Evolutionary conservation across 64 coral and sea anemone species (phyloP), one percentile per base, ranked within the genome.

Genomic region (Catalaphyllia jardinei): DNA sequence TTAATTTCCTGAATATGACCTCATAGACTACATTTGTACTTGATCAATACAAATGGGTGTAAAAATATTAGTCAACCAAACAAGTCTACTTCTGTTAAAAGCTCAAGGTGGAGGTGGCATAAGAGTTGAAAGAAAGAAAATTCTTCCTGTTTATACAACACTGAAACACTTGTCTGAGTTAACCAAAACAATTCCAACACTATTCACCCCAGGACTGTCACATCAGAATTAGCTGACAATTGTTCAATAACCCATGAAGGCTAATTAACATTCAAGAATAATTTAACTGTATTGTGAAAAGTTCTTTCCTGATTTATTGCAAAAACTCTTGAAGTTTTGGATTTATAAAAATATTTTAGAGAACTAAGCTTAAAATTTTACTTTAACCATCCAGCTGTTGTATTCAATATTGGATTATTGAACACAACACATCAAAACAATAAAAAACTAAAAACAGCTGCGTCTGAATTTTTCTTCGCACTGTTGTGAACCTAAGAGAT

Each of bases 381-480:
- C 29, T 82, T 64, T 69, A 38, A 1, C 46, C 9, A 27, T 28
- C 33, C 31, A 15, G 31, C 57, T 33, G 25, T 69, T 79, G 49
- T 14, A 22, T 15, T 69, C 29, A 27, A 79, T 14, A 14, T 6
- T 0, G 76, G 51, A 79, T 29, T 79, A 55, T 46, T 79, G 24
- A 79, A 4, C 51, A 57, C 46, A 57, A 13, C 19, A 79, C 46
- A 79, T 54, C 57, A 61, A 9, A 42, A 49, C 10, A 85, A 51
- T 9, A 42, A 73, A 83, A 81, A 62, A 83, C 15, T n/a, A 60
- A 31, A n/a, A 61, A 51, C 81, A 84, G 81, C 62, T 84, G 81
- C 20, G 33, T 35, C 39, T 22, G 55, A 11, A 8, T 71, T 71
- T 77, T 9, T 52, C 38, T 27, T 19, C 13, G n/a, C 81, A 25